These are phyloP conservation scores for Camarhynchus parvulus DNA, from an alignment of 2,113 vertebrate species.

Conservation along the genomic window DNA sequence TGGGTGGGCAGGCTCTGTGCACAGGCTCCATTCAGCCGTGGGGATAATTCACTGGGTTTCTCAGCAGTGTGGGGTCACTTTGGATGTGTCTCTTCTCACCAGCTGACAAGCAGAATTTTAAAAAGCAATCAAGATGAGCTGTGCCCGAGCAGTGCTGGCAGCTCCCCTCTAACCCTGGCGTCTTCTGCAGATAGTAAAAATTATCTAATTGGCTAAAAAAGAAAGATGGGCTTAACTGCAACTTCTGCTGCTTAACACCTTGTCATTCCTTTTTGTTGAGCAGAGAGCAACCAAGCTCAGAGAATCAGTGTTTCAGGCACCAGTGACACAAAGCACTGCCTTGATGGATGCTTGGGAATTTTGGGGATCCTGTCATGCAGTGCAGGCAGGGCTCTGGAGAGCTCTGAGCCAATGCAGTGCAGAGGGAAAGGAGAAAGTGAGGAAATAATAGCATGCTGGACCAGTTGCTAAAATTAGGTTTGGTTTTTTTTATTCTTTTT, in stretches of 20 bases:
- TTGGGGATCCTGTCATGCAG: neutral
- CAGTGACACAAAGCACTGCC: neutral
- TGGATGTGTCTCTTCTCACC: neutral
- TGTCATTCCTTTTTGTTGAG: conserved; percentile 7
- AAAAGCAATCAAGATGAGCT: neutral
- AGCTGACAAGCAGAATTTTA: conserved; percentile 44
- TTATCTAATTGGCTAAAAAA: conserved; percentile 37
- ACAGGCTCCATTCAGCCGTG: fast-evolving
- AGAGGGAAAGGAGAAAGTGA: fast-evolving
- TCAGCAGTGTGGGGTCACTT: neutral
- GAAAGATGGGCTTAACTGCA: conserved; percentile 5
- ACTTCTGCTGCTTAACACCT: conserved; percentile 24
- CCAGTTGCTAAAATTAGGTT: neutral
- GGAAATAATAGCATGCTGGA: neutral
- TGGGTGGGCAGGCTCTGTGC: neutral
- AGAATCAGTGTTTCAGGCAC: neutral
- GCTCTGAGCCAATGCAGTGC: neutral
- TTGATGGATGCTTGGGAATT: neutral
- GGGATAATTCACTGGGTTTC: neutral
- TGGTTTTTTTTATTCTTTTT: neutral
- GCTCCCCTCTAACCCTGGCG: neutral
- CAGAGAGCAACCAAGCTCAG: neutral
- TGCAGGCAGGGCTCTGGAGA: neutral
- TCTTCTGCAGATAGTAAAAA: conserved; percentile 17
- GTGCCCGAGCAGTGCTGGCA: conserved; percentile 8